Evolutionary conservation across 2,113 vertebrate genomes (phyloP).

Genomic region (Gymnogyps californianus): DNA sequence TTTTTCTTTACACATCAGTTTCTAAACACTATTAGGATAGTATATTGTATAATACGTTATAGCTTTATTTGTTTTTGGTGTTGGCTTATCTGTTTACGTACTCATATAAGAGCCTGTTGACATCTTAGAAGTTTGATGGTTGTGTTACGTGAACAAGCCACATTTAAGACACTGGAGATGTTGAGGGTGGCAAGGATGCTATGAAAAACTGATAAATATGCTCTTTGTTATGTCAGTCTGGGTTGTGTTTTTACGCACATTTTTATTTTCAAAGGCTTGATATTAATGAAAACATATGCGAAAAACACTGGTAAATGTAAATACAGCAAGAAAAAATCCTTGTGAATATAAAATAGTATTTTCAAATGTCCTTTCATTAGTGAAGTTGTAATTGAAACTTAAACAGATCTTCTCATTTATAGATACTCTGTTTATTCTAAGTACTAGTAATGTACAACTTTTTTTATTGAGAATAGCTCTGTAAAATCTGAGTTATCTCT

Average conservation of each 20-base stretch:
- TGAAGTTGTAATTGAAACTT: not conserved
- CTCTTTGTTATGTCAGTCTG: slow-evolving; percentile 67
- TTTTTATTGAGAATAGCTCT: not conserved
- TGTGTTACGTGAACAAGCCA: slow-evolving; percentile 18
- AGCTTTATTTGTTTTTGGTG: not conserved
- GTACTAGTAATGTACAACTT: not conserved
- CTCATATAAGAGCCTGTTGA: not conserved
- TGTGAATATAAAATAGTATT: not conserved
- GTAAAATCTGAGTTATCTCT: not conserved
- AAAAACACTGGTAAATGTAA: not conserved
- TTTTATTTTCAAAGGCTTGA: not conserved
- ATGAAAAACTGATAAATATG: slow-evolving; percentile 61
- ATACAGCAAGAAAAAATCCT: not conserved
- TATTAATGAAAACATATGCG: not conserved
- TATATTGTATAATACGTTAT: not conserved
- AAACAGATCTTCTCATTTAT: not conserved
- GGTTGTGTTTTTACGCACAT: not conserved
- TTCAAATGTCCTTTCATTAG: not conserved
- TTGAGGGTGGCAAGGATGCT: not conserved
- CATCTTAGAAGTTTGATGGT: not conserved
- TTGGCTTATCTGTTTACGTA: not conserved
- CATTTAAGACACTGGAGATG: not conserved
- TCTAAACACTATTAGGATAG: not conserved
- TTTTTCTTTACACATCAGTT: not conserved
- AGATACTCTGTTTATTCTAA: not conserved